Evolutionary conservation across 2,113 vertebrate genomes (phyloP), one percentile per base, ranked within the genome.

Genomic region (Asarcornis scutulata): DNA sequence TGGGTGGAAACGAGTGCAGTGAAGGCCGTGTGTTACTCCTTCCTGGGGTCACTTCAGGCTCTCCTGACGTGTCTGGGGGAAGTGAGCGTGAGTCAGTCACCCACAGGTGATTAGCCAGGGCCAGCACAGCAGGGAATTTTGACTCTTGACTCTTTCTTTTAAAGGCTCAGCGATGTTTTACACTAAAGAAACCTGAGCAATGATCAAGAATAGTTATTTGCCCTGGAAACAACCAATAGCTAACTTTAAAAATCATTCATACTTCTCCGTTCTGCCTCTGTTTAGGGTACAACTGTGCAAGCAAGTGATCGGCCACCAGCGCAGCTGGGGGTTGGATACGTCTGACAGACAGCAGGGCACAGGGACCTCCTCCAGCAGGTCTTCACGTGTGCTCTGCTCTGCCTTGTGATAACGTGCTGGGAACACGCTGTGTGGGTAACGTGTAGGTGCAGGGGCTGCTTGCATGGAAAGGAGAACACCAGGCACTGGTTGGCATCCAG

Each of bases 251-350:
- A 62, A 3, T 36, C 13, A 25, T 63, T 63, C 6, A 17, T 50
- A 12, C 12, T 81, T 90, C 89, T 69, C 17, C 9, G 3, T 38
- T 38, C 32, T 34, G 17, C 18, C 18, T 87, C 8, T 27, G 22
- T 67, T 80, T 53, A 6, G 38, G 9, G 25, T 74, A 15, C 38
- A 68, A 1, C 3, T 22, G 60, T 72, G 31, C 34, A 38, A 9
- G 8, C 23, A 32, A 0, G n/a, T 18, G 9, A 12, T 60, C 1
- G 0, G 12, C n/a, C 2, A 2, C 53, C 69, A 76, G 46, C 42
- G 40, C 38, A 15, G 0, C 27, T 23, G 38, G 58, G 27, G 1
- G 1, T 2, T 71, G 44, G 46, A 20, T 44, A 9, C 34, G 15
- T 22, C 42, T 66, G 42, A 8, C 20, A 74, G 55, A 40, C 6